Percentiles rank a stretch among this genome's conserved stretches.
These are phyloP conservation scores for Ennomos erosarius DNA, from an alignment of 2,888 invertebrate species.

Conservation along the genomic window DNA sequence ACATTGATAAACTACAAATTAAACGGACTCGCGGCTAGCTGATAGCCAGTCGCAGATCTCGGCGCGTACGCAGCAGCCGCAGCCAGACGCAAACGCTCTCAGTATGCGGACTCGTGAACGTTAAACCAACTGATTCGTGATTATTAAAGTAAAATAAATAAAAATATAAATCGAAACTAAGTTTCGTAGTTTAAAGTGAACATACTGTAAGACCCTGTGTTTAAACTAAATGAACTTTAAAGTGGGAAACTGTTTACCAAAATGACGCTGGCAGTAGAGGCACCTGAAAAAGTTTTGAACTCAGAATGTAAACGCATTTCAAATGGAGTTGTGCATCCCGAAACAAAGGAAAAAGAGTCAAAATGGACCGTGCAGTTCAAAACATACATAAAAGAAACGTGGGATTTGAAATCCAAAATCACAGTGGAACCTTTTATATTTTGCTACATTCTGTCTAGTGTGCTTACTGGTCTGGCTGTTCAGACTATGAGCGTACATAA, in stretches of 20 bases:
- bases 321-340: slow-evolving; percentile 48
- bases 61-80: slow-evolving; percentile 64
- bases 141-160: slow-evolving; percentile 20
- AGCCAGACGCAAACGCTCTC: slow-evolving; percentile 50
- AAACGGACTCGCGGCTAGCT: slow-evolving; percentile 71
- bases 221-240: slow-evolving; percentile 30
- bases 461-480: slow-evolving; percentile 87
- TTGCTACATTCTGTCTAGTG: slow-evolving; percentile 88
- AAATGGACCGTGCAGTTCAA: slow-evolving; percentile 70
- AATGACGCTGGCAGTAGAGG: slow-evolving; percentile 82
- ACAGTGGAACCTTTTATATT: slow-evolving; percentile 89
- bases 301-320: slow-evolving; percentile 74
- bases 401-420: slow-evolving; percentile 73
- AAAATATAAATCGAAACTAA: slow-evolving; percentile 14
- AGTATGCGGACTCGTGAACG: slow-evolving; percentile 63
- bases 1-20: slow-evolving; percentile 78
- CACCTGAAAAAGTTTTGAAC: slow-evolving; percentile 74
- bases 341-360: slow-evolving; percentile 64
- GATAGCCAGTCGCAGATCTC: slow-evolving; percentile 72
- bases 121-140: slow-evolving; percentile 20
- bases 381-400: slow-evolving; percentile 69
- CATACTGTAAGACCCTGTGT: slow-evolving; percentile 1
- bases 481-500: slow-evolving; percentile 85
- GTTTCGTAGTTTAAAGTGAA: slow-evolving; percentile 13
- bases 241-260: slow-evolving; percentile 62